phyloP scores from a whole-genome alignment of 2,888 invertebrate genomes.

The Sympetrum striolatum region DNA sequence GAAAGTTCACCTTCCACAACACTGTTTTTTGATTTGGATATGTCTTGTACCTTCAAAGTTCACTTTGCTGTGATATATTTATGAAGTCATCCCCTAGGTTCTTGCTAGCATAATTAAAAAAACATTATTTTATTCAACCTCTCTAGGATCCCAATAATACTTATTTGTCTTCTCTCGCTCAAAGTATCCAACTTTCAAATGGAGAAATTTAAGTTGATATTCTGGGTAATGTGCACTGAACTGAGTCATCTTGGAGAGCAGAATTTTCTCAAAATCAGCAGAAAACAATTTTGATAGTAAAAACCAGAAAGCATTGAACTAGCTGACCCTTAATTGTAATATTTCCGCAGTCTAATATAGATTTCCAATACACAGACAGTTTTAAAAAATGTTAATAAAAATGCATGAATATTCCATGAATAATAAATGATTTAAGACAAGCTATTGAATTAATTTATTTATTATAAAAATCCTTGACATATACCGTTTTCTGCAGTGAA shows the following conservation, averaged over 20 bases:
- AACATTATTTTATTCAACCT: conserved; percentile 57
- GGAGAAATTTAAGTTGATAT: conserved; percentile 67
- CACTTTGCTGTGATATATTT: neutral
- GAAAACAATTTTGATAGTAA: too few relatives aligned
- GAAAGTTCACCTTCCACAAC: neutral
- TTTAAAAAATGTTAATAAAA: too few relatives aligned
- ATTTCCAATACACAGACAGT: too few relatives aligned
- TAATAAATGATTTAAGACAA: too few relatives aligned
- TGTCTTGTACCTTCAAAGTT: neutral
- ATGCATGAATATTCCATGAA: too few relatives aligned
- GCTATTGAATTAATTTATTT: too few relatives aligned
- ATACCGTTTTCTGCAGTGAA: too few relatives aligned
- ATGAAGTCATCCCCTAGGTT: neutral
- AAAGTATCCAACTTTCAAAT: conserved; percentile 64
- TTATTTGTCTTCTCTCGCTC: conserved; percentile 59
- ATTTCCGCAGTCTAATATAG: too few relatives aligned
- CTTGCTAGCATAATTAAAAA: neutral
- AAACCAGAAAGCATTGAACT: too few relatives aligned
- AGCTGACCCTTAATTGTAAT: too few relatives aligned
- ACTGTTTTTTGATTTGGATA: neutral
- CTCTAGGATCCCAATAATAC: conserved; percentile 68
- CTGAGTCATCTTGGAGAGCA: conserved; percentile 67
- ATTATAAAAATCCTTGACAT: too few relatives aligned
- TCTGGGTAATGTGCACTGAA: conserved; percentile 65
- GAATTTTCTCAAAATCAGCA: neutral